Evolutionary conservation across 30 jellyfish, hydroid and myxozoan genomes (phyloP), one percentile per base, ranked within the genome.

Genomic region (Euphysa ruthae): DNA sequence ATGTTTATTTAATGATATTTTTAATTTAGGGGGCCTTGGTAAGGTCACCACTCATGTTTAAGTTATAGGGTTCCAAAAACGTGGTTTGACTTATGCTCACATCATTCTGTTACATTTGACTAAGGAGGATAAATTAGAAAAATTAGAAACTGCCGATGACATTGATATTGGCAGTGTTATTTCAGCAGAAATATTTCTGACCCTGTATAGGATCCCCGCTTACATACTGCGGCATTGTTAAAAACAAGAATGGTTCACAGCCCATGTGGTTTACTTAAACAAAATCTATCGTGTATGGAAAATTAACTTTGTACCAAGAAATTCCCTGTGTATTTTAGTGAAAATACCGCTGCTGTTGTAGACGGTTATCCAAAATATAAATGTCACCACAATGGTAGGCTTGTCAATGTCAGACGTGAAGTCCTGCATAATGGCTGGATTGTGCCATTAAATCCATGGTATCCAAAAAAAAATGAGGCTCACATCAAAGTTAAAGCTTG

Each of bases 361-460:
- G 61, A 76, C 63, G 94, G 95, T 35, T 84, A 71, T 57, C 92
- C 95, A 63, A 43, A n/a, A 61, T 84, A 84, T 64, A 33, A 80
- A 35, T 61, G 77, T 6, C 94, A 51, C 4, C 64, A 68, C 33
- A 68, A 68, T 68, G 80, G 80, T 43, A 24, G 49, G 25, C 33
- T 58, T 0, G 50, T 68, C 16, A 44, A 58, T 23, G 26, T 42
- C 10, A 68, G 49, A 20, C 24, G 49, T 33, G 5, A 21, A 31
- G 71, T 43, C 33, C 27, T 68, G 14, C 73, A 68, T 49, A 78
- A 68, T 61, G 31, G 55, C 28, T 78, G 93, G 93, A 74, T 69
- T 18, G 93, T 78, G 8, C 88, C 93, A 13, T 78, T 66, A 58
- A 50, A 35, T 23, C 88, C 93, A 7, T 49, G 32, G 32, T 54